Evolutionary conservation across 2,797 vertebrate genomes (phyloP), one percentile per base, ranked within the genome.

Genomic region (Chloroceryle inda): DNA sequence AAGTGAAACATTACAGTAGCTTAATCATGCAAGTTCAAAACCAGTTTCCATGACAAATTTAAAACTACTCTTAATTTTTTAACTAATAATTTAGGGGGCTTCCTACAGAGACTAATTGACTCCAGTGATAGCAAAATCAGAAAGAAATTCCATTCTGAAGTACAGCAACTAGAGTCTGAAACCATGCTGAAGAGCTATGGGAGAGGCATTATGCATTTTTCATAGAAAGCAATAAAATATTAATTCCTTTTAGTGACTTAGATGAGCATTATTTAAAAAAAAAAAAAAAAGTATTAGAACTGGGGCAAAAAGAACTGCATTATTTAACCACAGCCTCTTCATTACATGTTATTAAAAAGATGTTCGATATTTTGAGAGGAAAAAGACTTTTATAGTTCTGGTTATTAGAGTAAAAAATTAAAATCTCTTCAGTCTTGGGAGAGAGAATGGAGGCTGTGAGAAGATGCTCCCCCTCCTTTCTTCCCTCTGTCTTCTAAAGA

Each of bases 151-250:
- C 5, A 3, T 29, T 74, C 72, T 84, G 61, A 95, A 74, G 14
- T 17, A 5, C 49, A 92, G 37, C 0, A 5, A 49, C 50, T 45
- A 19, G 47, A 87, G 82, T 92, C 95, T 94, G 88, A 94, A 91
- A 84, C 62, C 89, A 93, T 95, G 91, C 91, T 94, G 87, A 96
- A 84, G 92, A 84, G 33, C 55, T 69, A 71, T 52, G 85, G 61
- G 68, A 88, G 92, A 91, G 83, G 76, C 71, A 69, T 88, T 81
- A 97, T 98, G 93, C 96, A 98, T 98, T 98, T 97, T 98, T 98
- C 90, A 98, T 98, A 85, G 94, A 97, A 96, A 94, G 62, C 89
- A 95, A 97, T 98, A 89, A 98, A 98, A 97, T 95, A 97, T 98
- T 96, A 96, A 97, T 97, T 97, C 83, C 71, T 97, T 93, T 96